Percentiles rank a stretch among this genome's conserved stretches.
Conservation (phyloP, 23 tunicate genomes). For the Styela plicata region DNA sequence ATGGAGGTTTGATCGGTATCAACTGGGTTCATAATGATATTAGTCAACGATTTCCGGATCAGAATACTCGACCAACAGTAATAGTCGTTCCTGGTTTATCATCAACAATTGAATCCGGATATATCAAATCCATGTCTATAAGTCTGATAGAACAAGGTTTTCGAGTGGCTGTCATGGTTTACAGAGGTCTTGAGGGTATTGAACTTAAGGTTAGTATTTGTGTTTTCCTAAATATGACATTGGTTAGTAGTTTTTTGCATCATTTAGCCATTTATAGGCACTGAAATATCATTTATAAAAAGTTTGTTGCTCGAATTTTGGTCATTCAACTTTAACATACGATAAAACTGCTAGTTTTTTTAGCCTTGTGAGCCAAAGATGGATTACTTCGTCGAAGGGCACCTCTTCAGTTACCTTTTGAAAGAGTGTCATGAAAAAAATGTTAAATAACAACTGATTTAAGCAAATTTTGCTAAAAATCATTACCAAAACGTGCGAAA, state of each 20-base stretch:
- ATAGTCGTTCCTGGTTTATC: constrained; percentile 21
- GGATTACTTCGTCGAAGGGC: neutral
- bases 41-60: constrained; percentile 7
- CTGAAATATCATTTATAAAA: neutral
- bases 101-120: constrained; percentile 1
- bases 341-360: no score
- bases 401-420: no score
- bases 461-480: no score
- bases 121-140: constrained; percentile 8
- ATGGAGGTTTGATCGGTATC: constrained; percentile 6
- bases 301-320: no score
- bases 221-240: neutral
- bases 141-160: neutral
- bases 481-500: no score
- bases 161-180: constrained; percentile 12
- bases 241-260: neutral
- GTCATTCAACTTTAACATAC: no score
- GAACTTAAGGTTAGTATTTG: neutral
- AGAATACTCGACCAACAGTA: constrained; percentile 15
- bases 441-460: no score
- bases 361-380: no score
- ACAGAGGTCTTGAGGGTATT: constrained; percentile 23
- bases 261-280: neutral
- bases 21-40: constrained; percentile 13
- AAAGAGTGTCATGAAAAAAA: no score